Evolutionary conservation across 2,888 invertebrate genomes (phyloP), one percentile per base, ranked within the genome.

Genomic region (Muschampia plurimacula): DNA sequence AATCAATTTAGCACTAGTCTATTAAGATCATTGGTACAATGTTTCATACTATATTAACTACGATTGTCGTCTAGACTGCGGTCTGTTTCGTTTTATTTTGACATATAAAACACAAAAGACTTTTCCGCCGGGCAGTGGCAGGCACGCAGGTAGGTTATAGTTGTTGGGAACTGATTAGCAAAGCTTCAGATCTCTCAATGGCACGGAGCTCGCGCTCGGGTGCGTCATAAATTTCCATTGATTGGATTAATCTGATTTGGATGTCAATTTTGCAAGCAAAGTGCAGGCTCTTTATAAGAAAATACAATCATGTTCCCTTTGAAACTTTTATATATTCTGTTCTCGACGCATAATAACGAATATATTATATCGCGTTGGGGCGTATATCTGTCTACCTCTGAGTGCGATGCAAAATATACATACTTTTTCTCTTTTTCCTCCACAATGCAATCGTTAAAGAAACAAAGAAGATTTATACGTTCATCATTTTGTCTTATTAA

Each of bases 161-260:
- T 82, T 83, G 83, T 79, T 81, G 85, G 80, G 84, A 85, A 82
- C 91, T 91, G 92, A 92, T 93, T 92, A 92, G 92, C 85, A 82
- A 83, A 82, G 81, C 83, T 79, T 78, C 86, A 84, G 89, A 91
- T 89, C 89, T 90, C 89, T 91, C 89, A 89, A 89, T 88, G 90
- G 89, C 85, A 82, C 80, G 83, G 22, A 22, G 22, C 86, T 85
- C 88, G 89, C 84, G 88, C 89, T 85, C 81, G 89, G 89, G 90
- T 90, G 93, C 92, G 91, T 95, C 94, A 95, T 94, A 95, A 94
- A 95, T 95, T 91, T 90, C 87, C 92, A 92, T 92, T 94, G 94
- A 94, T 94, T 92, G 94, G 93, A 92, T 93, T 94, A 93, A 95
- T 94, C 94, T 93, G 94, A 94, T 95, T 94, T 94, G 91, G 88